phyloP scores from a whole-genome alignment of 1,140 invertebrate species.

The Drosophila lacteicornis region DNA sequence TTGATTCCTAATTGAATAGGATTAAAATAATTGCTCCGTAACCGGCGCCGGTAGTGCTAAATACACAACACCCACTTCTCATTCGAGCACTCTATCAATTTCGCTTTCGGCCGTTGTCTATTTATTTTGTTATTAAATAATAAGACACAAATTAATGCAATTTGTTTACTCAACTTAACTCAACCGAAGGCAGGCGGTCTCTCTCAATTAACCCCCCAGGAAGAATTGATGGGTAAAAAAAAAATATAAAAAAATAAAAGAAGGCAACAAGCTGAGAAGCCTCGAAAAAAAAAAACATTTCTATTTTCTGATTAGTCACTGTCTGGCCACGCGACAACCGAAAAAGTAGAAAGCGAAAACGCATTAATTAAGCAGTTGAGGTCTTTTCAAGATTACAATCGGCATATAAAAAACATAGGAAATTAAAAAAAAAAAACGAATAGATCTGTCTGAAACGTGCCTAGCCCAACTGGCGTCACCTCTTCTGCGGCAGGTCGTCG shows the following conservation, averaged over 20 bases:
- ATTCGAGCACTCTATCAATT: conserved; percentile 20
- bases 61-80: conserved; percentile 32
- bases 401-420: conserved; percentile 33
- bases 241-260: conserved; percentile 23
- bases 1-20: conserved; percentile 48
- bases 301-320: conserved; percentile 70
- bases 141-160: conserved; percentile 83
- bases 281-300: conserved; percentile 30
- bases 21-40: conserved; percentile 69
- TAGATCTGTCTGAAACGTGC: conserved; percentile 64
- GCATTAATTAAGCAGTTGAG: conserved; percentile 70
- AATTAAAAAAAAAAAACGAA: conserved; percentile 17
- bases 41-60: conserved; percentile 41
- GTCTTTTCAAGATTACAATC: conserved; percentile 58
- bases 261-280: conserved; percentile 24
- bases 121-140: conserved; percentile 83
- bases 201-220: conserved; percentile 69
- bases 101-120: conserved; percentile 63
- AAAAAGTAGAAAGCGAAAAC: conserved; percentile 69
- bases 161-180: conserved; percentile 67
- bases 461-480: conserved; percentile 55
- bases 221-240: conserved; percentile 39
- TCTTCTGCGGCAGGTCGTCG: conserved; percentile 1
- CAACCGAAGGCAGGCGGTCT: conserved; percentile 23
- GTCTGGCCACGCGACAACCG: conserved; percentile 72